phyloP scores from a whole-genome alignment of 2,113 vertebrate genomes.

The Daubentonia madagascariensis region DNA sequence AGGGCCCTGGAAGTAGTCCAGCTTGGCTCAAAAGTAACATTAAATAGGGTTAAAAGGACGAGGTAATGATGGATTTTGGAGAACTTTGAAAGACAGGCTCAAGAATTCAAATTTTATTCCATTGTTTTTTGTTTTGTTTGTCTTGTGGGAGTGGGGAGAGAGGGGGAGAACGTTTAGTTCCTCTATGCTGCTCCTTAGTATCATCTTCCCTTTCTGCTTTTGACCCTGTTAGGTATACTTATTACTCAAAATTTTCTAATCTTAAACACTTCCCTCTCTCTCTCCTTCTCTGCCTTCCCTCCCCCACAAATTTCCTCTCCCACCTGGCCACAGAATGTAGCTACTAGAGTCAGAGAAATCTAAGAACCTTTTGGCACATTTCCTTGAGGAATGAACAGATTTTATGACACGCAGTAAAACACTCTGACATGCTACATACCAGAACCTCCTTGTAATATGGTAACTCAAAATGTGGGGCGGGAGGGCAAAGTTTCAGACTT shows the following conservation, averaged over 20 bases:
- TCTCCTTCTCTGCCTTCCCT: neutral
- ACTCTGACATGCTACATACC: neutral
- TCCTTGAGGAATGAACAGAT: neutral
- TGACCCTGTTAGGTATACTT: neutral
- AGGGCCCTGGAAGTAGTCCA: neutral
- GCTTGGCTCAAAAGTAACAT: neutral
- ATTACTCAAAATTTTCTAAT: neutral
- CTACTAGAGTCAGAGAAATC: neutral
- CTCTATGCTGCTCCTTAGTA: neutral
- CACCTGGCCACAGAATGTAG: neutral
- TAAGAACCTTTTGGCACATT: neutral
- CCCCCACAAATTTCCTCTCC: too few species aligned
- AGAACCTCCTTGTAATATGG: neutral
- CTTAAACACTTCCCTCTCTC: neutral
- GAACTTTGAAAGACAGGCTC: neutral
- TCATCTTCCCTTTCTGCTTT: neutral
- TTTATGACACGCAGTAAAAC: neutral
- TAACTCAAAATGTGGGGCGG: accelerated
- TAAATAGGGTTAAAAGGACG: neutral
- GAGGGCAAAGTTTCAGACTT: neutral
- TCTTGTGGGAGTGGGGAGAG: neutral
- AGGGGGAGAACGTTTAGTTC: neutral
- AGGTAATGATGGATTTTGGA: neutral
- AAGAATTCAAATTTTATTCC: neutral
- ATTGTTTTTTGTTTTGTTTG: neutral